A percentile compares a stretch with the other conserved stretches of the same genome.
phyloP scores from a whole-genome alignment of 2,888 invertebrate genomes.

The Neoitamus cyanurus region DNA sequence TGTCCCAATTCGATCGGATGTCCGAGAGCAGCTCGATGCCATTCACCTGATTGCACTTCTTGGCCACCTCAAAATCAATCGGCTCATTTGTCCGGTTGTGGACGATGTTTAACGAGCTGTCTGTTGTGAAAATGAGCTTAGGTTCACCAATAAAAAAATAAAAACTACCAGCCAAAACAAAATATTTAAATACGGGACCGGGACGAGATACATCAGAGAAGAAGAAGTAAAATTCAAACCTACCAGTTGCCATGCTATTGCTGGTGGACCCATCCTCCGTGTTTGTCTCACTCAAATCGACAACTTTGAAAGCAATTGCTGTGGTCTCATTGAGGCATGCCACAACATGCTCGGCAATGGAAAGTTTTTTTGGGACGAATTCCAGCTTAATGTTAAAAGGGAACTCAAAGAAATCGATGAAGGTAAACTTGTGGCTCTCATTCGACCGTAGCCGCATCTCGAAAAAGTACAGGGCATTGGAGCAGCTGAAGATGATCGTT shows the following conservation, averaged over 20 bases:
- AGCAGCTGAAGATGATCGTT: constrained; percentile 38
- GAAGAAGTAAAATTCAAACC: neutral
- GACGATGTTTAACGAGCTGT: constrained; percentile 31
- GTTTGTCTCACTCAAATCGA: constrained; percentile 58
- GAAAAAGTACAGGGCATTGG: constrained; percentile 66
- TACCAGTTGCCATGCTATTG: constrained; percentile 48
- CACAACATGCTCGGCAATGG: constrained; percentile 76
- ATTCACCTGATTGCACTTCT: constrained; percentile 49
- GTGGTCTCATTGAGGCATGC: constrained; percentile 72
- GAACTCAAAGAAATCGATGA: constrained; percentile 76
- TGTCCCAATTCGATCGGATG: constrained; percentile 48
- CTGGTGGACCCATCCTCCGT: constrained; percentile 49
- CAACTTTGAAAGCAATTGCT: constrained; percentile 73
- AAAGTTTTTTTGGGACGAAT: constrained; percentile 72
- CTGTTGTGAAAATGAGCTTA: too few relatives aligned
- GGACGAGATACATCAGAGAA: too few relatives aligned
- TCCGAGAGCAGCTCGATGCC: constrained; percentile 36
- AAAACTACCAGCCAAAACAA: too few relatives aligned
- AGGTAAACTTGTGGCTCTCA: constrained; percentile 75
- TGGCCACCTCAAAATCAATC: constrained; percentile 50
- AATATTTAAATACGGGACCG: too few relatives aligned
- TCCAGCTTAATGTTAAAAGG: constrained; percentile 74
- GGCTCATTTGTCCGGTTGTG: constrained; percentile 1
- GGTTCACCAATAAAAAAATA: too few relatives aligned
- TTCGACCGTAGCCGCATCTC: constrained; percentile 75